Percentiles rank a stretch among this genome's conserved stretches.
Conservation (phyloP, 2,113 vertebrate genomes). For the Halcyon senegalensis region DNA sequence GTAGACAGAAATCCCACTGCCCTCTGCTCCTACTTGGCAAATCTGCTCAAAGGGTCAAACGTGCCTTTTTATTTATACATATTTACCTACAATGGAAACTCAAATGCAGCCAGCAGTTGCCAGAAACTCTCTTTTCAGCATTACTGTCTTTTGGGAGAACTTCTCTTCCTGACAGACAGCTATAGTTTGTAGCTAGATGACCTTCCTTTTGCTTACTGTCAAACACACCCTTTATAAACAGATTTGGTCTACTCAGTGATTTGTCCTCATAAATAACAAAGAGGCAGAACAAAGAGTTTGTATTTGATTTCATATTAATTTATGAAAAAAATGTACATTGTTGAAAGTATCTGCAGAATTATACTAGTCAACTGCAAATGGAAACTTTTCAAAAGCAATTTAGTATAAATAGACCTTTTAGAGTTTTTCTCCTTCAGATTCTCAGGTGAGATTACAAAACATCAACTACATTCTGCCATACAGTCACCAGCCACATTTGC, state of each 20-base stretch:
- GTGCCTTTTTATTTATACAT: background rate
- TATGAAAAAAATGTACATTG: background rate
- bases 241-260: background rate
- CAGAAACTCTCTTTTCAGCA: background rate
- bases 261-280: background rate
- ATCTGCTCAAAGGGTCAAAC: background rate
- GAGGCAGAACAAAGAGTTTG: fast-evolving
- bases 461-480: background rate
- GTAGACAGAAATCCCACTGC: background rate
- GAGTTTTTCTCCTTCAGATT: background rate
- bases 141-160: background rate
- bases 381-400: background rate
- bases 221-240: background rate
- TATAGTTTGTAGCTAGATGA: background rate
- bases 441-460: background rate
- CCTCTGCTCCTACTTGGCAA: background rate
- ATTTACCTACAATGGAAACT: background rate
- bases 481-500: background rate
- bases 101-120: background rate
- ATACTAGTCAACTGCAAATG: background rate
- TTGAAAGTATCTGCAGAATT: background rate
- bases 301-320: background rate
- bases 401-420: background rate
- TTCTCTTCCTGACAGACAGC: background rate
- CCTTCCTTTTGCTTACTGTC: background rate